Evolutionary conservation across 1,140 invertebrate genomes (phyloP), one percentile per base, ranked within the genome.

Genomic region (Euura saliciscinereae): DNA sequence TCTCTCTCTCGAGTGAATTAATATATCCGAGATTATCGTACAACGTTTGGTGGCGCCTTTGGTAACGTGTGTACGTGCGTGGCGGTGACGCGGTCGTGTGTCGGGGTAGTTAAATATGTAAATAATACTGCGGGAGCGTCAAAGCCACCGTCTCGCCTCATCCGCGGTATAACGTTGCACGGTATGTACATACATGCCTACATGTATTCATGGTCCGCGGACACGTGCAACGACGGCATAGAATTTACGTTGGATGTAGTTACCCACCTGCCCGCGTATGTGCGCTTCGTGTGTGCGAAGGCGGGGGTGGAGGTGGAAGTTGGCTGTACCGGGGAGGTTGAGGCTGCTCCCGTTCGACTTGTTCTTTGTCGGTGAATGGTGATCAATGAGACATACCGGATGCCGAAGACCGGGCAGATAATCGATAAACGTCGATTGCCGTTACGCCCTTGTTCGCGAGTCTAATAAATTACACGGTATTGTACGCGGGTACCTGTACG

Each of bases 71-170:
- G 69, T 73, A 73, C 78, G 75, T 77, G 76, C 79, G 80, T 79
- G 83, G 79, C 82, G 78, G 7, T 45, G 11, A 13, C 66, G 43
- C n/a, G 13, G 43, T 6, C 8, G 43, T n/a, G 44, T 28, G 45
- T 77, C 75, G 74, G 74, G 75, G 77, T 82, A 79, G 77, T 80
- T 80, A 81, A 82, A 80, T 80, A 81, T 81, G 79, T 81, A 80
- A 82, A 82, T 82, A 79, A 73, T 71, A 70, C 46, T 72, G 66
- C 68, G 45, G n/a, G n/a, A 69, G 68, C 51, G 51, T 59, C 51
- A 59, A 59, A 59, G 51, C 51, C 51, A n/a, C 10, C 13, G 51
- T n/a, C 51, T 59, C 51, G 28, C 28, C 28, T 28, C 51, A 59
- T 59, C 13, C 13, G 51, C 51, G 8, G 51, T n/a, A 59, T n/a